These are phyloP conservation scores for Melinopterus prodromus DNA, from an alignment of 2,888 invertebrate genomes.

Conservation along the genomic window DNA sequence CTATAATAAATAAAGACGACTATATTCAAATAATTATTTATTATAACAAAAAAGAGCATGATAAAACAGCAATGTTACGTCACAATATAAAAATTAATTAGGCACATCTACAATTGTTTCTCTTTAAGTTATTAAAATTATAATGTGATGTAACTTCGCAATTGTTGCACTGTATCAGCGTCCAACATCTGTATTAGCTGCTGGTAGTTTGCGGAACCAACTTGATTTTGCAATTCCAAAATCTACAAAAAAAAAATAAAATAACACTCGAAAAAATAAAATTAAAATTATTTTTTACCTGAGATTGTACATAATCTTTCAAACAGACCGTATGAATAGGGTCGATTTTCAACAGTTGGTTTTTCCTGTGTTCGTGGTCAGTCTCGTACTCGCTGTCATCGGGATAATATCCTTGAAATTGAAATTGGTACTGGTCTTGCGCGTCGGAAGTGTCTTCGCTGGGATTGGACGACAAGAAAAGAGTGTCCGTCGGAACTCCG, in stretches of 20 bases:
- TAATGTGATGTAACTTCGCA: slow-evolving; percentile 68
- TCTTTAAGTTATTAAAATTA: slow-evolving; percentile 47
- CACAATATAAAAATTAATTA: slow-evolving; percentile 35
- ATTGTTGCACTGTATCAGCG: slow-evolving; percentile 74
- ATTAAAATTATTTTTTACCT: slow-evolving; percentile 61
- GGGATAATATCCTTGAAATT: slow-evolving; percentile 61
- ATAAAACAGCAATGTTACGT: slow-evolving; percentile 7
- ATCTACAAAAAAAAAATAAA: slow-evolving; percentile 65
- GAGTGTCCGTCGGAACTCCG: slow-evolving; percentile 60
- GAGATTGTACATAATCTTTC: slow-evolving; percentile 74
- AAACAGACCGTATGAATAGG: slow-evolving; percentile 83
- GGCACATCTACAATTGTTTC: slow-evolving; percentile 31
- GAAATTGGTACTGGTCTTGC: slow-evolving; percentile 31
- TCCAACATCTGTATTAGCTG: slow-evolving; percentile 78
- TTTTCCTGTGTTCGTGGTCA: slow-evolving; percentile 78
- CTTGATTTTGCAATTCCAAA: slow-evolving; percentile 72
- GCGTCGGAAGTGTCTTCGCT: slow-evolving; percentile 8
- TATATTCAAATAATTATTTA: slow-evolving; percentile 27
- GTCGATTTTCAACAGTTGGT: slow-evolving; percentile 74
- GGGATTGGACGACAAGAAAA: slow-evolving; percentile 54
- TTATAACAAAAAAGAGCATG: slow-evolving; percentile 34
- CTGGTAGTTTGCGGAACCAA: slow-evolving; percentile 81
- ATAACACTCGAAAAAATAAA: slow-evolving; percentile 12
- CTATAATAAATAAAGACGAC: background rate
- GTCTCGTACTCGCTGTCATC: slow-evolving; percentile 74